Evolutionary conservation across 2,797 vertebrate species (phyloP).

Genomic region (Muraenolepis orangiensis): DNA sequence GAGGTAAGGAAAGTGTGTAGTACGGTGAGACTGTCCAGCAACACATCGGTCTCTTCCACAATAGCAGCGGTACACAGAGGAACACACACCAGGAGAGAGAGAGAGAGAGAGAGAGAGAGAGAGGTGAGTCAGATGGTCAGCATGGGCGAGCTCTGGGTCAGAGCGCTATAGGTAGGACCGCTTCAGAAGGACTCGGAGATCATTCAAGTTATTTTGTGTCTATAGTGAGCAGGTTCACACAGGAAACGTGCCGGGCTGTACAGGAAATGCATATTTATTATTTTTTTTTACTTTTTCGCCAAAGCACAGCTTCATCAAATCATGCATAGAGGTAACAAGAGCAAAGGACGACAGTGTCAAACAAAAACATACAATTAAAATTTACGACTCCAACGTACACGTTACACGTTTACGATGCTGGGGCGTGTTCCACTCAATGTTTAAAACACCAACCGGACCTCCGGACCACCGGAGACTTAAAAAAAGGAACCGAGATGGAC

Average conservation of each 20-base stretch:
- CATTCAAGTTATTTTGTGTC: slow-evolving; percentile 28
- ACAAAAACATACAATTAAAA: slow-evolving; percentile 32
- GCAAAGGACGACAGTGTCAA: slow-evolving; percentile 52
- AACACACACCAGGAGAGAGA: slow-evolving; percentile 37
- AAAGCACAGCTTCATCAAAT: slow-evolving; percentile 58
- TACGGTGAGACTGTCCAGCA: slow-evolving; percentile 31
- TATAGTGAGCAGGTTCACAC: slow-evolving; percentile 44
- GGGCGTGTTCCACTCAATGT: slow-evolving; percentile 21
- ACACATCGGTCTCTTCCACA: slow-evolving; percentile 34
- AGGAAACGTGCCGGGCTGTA: slow-evolving; percentile 52
- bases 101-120: background rate
- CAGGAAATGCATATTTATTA: slow-evolving; percentile 59
- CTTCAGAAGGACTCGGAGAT: slow-evolving; percentile 54
- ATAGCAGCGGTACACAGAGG: slow-evolving; percentile 52
- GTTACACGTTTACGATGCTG: slow-evolving; percentile 42
- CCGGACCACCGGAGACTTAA: slow-evolving; percentile 29
- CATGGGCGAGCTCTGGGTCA: slow-evolving; percentile 39
- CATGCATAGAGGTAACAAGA: slow-evolving; percentile 73
- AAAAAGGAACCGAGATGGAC: background rate
- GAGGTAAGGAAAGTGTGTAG: slow-evolving; percentile 17
- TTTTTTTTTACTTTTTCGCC: slow-evolving; percentile 28
- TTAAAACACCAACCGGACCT: slow-evolving; percentile 54
- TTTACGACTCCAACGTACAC: slow-evolving; percentile 40
- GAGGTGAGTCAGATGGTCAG: too few species aligned
- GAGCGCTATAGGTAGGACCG: slow-evolving; percentile 34